Evolutionary conservation across 2,797 vertebrate genomes (phyloP).

Genomic region (Tamandua tetradactyla): DNA sequence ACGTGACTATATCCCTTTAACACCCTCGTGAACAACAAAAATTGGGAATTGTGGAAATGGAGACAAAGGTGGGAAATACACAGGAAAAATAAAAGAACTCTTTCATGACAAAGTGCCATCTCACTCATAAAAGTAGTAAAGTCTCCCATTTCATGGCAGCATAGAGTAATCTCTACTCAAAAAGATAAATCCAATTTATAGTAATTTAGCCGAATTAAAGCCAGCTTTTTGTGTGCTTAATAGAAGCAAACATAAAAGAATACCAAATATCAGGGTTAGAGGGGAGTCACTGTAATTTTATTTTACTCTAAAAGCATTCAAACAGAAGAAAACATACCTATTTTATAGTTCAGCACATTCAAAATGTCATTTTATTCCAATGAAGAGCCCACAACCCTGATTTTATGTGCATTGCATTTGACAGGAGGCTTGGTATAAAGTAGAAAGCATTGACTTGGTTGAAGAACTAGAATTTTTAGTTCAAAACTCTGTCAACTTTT

Average conservation of each 20-base stretch:
- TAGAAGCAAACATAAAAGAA: conserved; percentile 30
- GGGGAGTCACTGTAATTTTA: conserved; percentile 56
- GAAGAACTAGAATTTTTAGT: background rate
- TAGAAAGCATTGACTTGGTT: background rate
- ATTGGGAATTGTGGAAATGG: fast-evolving
- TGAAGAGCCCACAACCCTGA: background rate
- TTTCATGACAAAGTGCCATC: conserved; percentile 39
- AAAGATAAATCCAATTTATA: conserved; percentile 80
- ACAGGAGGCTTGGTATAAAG: background rate
- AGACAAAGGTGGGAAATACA: background rate
- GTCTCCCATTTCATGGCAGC: conserved; percentile 63
- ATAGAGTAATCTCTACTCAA: conserved; percentile 77
- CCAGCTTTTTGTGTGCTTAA: conserved; percentile 70
- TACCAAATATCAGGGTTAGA: conserved; percentile 61
- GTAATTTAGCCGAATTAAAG: conserved; percentile 76
- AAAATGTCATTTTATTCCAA: background rate
- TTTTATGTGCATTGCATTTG: background rate
- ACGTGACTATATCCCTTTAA: background rate
- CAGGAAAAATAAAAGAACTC: background rate
- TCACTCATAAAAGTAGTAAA: conserved; percentile 69
- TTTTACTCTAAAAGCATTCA: conserved; percentile 17
- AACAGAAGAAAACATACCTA: background rate
- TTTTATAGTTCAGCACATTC: background rate
- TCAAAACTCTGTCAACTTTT: background rate
- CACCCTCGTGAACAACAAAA: background rate